Base-by-base conservation (phyloP, 2,888 invertebrate species). In the Thecophora atra region DNA sequence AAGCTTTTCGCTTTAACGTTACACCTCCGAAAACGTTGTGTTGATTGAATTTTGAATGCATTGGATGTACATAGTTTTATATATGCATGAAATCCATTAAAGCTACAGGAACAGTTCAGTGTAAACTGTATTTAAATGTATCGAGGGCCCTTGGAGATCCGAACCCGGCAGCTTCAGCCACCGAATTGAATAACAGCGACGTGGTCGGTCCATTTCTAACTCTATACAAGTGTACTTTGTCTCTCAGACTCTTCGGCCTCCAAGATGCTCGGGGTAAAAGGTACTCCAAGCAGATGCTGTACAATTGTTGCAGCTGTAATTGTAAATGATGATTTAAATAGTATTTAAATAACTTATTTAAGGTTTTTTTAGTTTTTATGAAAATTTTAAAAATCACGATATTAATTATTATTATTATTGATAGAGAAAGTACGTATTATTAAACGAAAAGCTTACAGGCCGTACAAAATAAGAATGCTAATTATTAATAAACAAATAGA, bases 1-100 rank as follows among this genome's bases (percentile, higher is more conserved):
- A 11, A 76, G 74, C 71, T 73, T 70, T 70, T 47, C 30, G 30
- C 44, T 60, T 69, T 69, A 37, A 30, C 26, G 24, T 60, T 69
- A n/a, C 56, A 24, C 17, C 15, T 60, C 24, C n/a, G 28, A 21
- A 28, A 26, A 24, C 17, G 60, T n/a, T 28, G 19, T 60, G 13
- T 60, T 28, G n/a, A 28, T 60, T 60, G 7, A 30, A 21, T 60
- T 26, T 30, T 24, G 47, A 47, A 60, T 15, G 44, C 60, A 8
- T 47, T 15, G 17, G 47, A 24, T 64, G 64, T 64, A 64, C 47
- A 64, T 64, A 64, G 13, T 21, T 67, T 54, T 54, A 56, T 30
- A 54, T 54, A 37, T 37, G 37, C 11, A 37, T 67, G 47, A 47
- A 47, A n/a, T 67, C 67, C 37, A 30, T 37, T 19, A 54, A 37